Evolutionary conservation across 2,113 vertebrate genomes (phyloP).

Genomic region (Pterocles orientalis): DNA sequence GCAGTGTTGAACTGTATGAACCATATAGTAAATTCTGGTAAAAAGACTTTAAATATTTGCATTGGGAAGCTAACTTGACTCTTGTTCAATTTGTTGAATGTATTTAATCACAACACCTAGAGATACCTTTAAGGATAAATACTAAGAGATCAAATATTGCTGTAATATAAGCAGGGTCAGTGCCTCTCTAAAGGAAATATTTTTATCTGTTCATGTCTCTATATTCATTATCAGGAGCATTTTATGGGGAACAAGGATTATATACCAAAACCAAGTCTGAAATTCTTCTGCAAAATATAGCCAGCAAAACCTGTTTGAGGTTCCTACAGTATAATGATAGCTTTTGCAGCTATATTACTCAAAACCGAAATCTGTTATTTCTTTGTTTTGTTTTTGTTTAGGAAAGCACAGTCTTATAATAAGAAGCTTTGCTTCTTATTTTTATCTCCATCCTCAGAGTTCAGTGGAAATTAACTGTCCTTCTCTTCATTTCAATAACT

Average conservation of each 20-base stretch:
- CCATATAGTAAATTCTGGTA: neutral
- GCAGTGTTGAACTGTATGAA: neutral
- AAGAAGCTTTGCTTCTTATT: neutral
- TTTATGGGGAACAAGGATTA: neutral
- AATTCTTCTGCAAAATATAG: neutral
- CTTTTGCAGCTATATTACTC: neutral
- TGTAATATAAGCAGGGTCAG: neutral
- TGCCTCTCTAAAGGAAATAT: neutral
- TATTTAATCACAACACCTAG: neutral
- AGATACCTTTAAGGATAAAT: neutral
- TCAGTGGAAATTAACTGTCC: neutral
- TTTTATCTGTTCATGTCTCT: neutral
- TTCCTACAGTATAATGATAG: neutral
- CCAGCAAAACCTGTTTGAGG: neutral
- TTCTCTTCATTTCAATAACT: neutral
- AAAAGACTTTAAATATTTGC: neutral
- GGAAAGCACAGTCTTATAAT: neutral
- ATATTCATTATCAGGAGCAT: neutral
- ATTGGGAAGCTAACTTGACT: neutral
- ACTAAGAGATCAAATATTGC: neutral
- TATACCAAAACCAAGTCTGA: neutral
- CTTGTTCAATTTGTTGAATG: neutral
- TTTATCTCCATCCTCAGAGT: slow-evolving; percentile 3
- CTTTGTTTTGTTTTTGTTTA: neutral
- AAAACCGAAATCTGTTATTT: neutral